Base-by-base conservation (phyloP, 2,797 vertebrate genomes). In the Poecilia wingei region DNA sequence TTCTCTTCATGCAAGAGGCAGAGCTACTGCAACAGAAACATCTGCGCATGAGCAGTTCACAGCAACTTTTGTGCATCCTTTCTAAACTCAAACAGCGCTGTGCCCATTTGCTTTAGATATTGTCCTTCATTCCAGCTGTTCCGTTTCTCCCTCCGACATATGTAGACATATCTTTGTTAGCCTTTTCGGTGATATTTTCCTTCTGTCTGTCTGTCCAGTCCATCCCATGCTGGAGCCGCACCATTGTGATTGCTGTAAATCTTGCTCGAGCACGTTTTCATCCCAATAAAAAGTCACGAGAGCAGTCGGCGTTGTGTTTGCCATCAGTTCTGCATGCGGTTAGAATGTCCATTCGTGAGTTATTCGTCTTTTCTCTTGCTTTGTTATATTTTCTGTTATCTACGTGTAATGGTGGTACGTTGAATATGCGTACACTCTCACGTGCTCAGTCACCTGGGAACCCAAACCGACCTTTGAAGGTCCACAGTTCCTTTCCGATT, bases 201-300 rank as follows among this genome's bases (percentile, higher is more conserved):
- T 45, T 2, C 41, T 2, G 6, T 22, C 36, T 43, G 43, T 20
- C 46, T 33, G 51, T 80, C 80, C 31, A 43, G 31, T 72, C 73
- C 82, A 79, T 86, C 72, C 64, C 82, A 79, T 16, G 57, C 76
- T 13, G 25, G 68, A 77, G 79, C 78, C 7, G 64, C 70, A 73
- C 4, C 7, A 10, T 57, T 69, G 73, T 59, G 1, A 49, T 69
- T 68, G 59, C 57, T 13, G 77, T 90, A 88, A 0, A 71, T 80
- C 87, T 84, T 81, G 83, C 81, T 87, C 7, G 1, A 79, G 87
- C 86, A 81, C 83, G 86, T 91, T 87, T 76, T 79, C 69, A 90
- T 82, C 68, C 72, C 73, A 92, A 93, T 93, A 91, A 93, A 94
- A 79, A 55, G 55, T 82, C 85, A 76, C 51, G 46, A 77, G 55